Percentiles rank a stretch among this genome's conserved stretches.
phyloP scores from a whole-genome alignment of 2,113 vertebrate species.

The Cyanistes caeruleus region DNA sequence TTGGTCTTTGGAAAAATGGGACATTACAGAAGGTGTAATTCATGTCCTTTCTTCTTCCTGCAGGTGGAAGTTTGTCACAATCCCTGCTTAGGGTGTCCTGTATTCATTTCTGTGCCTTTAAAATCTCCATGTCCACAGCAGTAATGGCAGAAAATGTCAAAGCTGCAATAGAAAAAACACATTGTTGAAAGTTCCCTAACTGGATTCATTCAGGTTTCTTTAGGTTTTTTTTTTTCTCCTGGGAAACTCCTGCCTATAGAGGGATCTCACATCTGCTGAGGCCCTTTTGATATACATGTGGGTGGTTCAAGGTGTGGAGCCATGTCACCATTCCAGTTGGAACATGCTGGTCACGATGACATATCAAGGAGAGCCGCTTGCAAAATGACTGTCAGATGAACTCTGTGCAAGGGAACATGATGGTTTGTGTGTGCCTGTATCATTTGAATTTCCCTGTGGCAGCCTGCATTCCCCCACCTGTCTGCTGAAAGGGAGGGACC shows the following conservation, averaged over 20 bases:
- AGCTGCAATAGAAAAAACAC: background rate
- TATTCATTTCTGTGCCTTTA: background rate
- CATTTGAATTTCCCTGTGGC: background rate
- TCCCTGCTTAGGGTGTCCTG: background rate
- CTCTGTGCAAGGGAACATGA: background rate
- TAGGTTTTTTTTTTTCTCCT: background rate
- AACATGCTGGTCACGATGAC: slow-evolving; percentile 27
- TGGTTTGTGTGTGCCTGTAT: background rate
- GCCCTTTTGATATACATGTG: slow-evolving; percentile 29
- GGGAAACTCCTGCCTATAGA: slow-evolving; percentile 1
- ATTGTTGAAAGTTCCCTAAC: background rate
- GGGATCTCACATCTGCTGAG: background rate
- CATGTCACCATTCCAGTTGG: slow-evolving; percentile 33
- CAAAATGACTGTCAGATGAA: slow-evolving; percentile 50
- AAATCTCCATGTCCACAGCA: background rate
- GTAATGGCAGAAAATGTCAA: background rate
- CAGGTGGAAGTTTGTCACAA: background rate
- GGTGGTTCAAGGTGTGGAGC: slow-evolving; percentile 63
- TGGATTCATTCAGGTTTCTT: background rate
- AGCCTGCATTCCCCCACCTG: background rate
- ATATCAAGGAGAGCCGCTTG: slow-evolving; percentile 20
- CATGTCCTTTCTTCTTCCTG: rapidly evolving
- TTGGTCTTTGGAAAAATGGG: background rate
- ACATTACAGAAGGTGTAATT: background rate
- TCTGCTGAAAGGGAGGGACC: background rate